phyloP scores from a whole-genome alignment of 1,140 invertebrate species.

The Apis dorsata region DNA sequence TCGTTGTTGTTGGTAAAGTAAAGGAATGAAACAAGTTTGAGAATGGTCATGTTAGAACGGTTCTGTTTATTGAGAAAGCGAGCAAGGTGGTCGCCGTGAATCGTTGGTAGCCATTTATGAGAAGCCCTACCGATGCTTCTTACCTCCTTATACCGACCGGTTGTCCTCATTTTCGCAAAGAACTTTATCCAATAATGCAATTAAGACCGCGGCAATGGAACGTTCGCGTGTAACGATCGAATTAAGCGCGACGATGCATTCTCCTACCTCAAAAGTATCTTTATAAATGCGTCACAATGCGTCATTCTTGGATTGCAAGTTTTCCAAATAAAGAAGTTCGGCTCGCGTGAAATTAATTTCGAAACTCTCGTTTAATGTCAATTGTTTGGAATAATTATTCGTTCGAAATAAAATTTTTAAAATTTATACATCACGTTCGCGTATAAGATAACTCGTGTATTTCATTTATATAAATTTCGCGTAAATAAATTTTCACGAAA shows the following conservation, averaged over 20 bases:
- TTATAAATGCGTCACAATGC: not conserved
- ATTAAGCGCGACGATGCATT: slow-evolving; percentile 13
- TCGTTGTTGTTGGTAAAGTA: too few relatives aligned
- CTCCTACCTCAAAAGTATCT: not conserved
- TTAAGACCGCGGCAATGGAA: slow-evolving; percentile 23
- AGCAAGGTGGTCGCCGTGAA: not conserved
- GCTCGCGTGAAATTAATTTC: too few relatives aligned
- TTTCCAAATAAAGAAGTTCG: not conserved
- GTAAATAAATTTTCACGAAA: too few relatives aligned
- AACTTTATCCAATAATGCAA: slow-evolving; percentile 31
- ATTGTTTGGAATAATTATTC: too few relatives aligned
- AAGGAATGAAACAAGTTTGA: not conserved
- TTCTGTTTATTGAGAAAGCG: not conserved
- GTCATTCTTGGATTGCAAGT: not conserved
- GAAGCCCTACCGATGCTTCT: slow-evolving; percentile 33
- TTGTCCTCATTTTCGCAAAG: slow-evolving; percentile 33
- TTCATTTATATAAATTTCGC: too few relatives aligned
- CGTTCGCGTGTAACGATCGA: slow-evolving; percentile 38
- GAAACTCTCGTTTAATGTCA: not conserved
- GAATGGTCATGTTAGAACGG: not conserved
- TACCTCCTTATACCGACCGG: not conserved
- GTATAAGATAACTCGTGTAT: too few relatives aligned
- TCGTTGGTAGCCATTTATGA: slow-evolving; percentile 4
- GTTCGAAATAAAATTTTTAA: too few relatives aligned
- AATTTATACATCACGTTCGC: too few relatives aligned